These are phyloP conservation scores for Luffia ferchaultella DNA, from an alignment of 2,888 invertebrate species.

Conservation along the genomic window DNA sequence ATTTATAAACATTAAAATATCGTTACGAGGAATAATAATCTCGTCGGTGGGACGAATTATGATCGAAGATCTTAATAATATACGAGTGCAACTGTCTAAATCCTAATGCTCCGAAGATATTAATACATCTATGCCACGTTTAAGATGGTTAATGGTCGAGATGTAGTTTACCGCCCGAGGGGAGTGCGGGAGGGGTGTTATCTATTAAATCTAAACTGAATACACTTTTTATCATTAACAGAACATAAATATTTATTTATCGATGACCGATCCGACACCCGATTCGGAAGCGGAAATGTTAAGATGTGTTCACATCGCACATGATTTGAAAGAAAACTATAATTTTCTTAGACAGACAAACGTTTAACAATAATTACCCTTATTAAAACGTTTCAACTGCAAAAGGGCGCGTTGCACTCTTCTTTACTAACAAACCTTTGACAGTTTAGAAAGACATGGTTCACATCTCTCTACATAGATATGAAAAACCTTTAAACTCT, in stretches of 20 bases:
- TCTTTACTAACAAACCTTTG: too few relatives aligned
- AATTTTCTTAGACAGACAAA: too few relatives aligned
- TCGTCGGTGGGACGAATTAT: neutral
- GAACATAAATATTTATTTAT: constrained; percentile 55
- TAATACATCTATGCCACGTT: constrained; percentile 16
- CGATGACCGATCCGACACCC: constrained; percentile 28
- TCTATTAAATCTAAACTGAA: constrained; percentile 47
- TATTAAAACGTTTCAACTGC: too few relatives aligned
- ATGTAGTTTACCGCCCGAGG: neutral
- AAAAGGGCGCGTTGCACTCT: too few relatives aligned
- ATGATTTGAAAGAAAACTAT: too few relatives aligned
- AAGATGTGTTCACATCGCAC: constrained; percentile 21
- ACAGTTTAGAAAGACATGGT: too few relatives aligned
- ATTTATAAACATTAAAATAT: neutral
- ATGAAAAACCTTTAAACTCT: too few relatives aligned
- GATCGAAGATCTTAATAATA: constrained; percentile 6
- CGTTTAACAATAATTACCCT: too few relatives aligned
- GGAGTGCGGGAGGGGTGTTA: constrained; percentile 17
- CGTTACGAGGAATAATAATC: neutral
- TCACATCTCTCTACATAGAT: too few relatives aligned
- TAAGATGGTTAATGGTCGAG: constrained; percentile 6
- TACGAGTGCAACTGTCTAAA: constrained; percentile 14
- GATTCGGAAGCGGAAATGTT: constrained; percentile 44
- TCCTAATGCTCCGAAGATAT: constrained; percentile 13
- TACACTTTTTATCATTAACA: constrained; percentile 50